Evolutionary conservation across 2,113 vertebrate species (phyloP).

Genomic region (Etheostoma spectabile): DNA sequence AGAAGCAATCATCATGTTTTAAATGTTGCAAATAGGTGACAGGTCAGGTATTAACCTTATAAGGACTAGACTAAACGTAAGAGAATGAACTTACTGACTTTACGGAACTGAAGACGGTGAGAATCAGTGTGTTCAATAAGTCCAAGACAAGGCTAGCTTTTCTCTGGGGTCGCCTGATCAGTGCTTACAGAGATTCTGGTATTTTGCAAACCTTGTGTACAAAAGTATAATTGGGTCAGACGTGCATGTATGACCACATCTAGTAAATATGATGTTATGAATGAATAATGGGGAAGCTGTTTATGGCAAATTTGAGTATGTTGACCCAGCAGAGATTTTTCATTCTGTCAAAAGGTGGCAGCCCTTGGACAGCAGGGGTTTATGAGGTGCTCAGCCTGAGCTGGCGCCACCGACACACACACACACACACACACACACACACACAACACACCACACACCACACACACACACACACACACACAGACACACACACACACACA

Average conservation of each 20-base stretch:
- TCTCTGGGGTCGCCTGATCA: not conserved
- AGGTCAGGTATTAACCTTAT: not conserved
- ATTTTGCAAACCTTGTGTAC: not conserved
- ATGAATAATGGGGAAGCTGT: conserved; percentile 73
- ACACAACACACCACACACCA: conserved; percentile 30
- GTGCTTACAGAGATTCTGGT: not conserved
- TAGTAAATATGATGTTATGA: conserved; percentile 31
- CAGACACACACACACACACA: conserved; percentile 18
- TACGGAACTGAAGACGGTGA: too few species aligned
- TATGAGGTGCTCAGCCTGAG: conserved; percentile 82
- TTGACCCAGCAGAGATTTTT: conserved; percentile 50
- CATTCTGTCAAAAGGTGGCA: conserved; percentile 81
- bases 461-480: conserved; percentile 17
- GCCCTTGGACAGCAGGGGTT: conserved; percentile 78
- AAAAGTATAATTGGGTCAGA: not conserved
- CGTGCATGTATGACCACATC: conserved; percentile 9
- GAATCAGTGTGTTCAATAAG: too few species aligned
- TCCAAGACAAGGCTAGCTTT: not conserved
- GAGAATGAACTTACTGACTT: too few species aligned
- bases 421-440: conserved; percentile 41
- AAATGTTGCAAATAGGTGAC: not conserved
- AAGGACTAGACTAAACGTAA: too few species aligned
- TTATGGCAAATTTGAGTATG: conserved; percentile 62
- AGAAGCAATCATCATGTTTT: too few species aligned
- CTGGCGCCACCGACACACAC: conserved; percentile 84